A percentile compares a stretch with the other conserved stretches of the same genome.
phyloP scores from a whole-genome alignment of 2,888 invertebrate genomes.

The Gymnosoma rotundatum region DNA sequence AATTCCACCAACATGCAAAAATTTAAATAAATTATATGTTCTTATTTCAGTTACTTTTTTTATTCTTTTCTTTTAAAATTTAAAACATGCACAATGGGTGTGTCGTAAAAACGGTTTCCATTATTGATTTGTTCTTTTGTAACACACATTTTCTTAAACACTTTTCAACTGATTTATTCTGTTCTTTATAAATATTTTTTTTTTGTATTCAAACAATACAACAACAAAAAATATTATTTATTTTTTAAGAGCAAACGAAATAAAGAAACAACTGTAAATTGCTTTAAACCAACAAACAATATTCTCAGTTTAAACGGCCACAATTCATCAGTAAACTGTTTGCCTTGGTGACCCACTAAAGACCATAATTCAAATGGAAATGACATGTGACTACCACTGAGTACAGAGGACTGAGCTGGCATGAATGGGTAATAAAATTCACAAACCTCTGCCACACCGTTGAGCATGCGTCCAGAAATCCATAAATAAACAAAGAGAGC shows the following conservation, averaged over 20 bases:
- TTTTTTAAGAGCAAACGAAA: slow-evolving; percentile 12
- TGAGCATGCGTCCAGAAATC: slow-evolving; percentile 30
- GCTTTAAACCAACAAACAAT: slow-evolving; percentile 36
- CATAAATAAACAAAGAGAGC: slow-evolving; percentile 29
- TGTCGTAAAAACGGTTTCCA: slow-evolving; percentile 58
- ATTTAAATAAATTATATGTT: slow-evolving; percentile 35
- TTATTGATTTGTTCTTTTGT: slow-evolving; percentile 53
- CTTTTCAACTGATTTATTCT: slow-evolving; percentile 58
- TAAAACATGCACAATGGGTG: slow-evolving; percentile 42
- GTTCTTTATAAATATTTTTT: slow-evolving; percentile 4
- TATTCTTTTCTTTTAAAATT: neutral
- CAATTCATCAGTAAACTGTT: slow-evolving; percentile 64
- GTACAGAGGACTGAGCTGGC: neutral
- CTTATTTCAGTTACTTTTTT: neutral
- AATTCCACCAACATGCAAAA: slow-evolving; percentile 46
- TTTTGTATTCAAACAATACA: slow-evolving; percentile 30
- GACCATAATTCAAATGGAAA: slow-evolving; percentile 65
- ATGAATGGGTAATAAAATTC: slow-evolving; percentile 4
- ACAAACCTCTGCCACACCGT: slow-evolving; percentile 23
- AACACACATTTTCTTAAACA: slow-evolving; percentile 46
- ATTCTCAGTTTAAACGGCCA: slow-evolving; percentile 31
- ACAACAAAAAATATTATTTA: slow-evolving; percentile 25
- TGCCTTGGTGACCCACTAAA: slow-evolving; percentile 68
- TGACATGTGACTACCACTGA: slow-evolving; percentile 55
- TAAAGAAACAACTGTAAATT: slow-evolving; percentile 48